Conservation (phyloP, 64 coral and sea anemone species). For the Catalaphyllia jardinei region DNA sequence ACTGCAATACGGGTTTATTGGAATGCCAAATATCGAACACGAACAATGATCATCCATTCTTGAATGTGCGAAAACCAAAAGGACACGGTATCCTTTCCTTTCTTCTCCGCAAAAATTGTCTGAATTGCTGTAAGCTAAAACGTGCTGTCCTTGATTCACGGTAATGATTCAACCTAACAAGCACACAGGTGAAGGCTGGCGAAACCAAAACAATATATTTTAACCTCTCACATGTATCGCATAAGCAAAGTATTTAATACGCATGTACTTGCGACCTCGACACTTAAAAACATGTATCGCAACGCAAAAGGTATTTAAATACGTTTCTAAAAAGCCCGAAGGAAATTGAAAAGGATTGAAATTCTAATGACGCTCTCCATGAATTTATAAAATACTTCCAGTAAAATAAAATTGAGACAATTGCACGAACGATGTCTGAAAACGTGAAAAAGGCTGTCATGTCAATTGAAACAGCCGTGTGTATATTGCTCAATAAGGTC, state of each 20-base stretch:
- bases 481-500: constrained; percentile 9
- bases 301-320: neutral
- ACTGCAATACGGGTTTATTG: neutral
- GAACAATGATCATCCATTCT: neutral
- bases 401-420: neutral
- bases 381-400: neutral
- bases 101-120: neutral
- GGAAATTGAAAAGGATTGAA: neutral
- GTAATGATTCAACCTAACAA: neutral
- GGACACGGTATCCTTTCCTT: neutral
- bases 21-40: neutral
- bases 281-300: neutral
- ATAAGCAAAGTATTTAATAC: no score
- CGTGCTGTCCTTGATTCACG: neutral
- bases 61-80: neutral
- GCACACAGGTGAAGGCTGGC: neutral
- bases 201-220: neutral
- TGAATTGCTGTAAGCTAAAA: neutral
- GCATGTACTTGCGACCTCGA: no score
- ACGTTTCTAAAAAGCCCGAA: neutral
- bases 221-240: neutral
- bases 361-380: neutral
- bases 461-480: neutral
- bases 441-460: neutral
- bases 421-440: neutral